Evolutionary conservation across 2,797 vertebrate genomes (phyloP), one percentile per base, ranked within the genome.

Genomic region (Synanceia verrucosa): DNA sequence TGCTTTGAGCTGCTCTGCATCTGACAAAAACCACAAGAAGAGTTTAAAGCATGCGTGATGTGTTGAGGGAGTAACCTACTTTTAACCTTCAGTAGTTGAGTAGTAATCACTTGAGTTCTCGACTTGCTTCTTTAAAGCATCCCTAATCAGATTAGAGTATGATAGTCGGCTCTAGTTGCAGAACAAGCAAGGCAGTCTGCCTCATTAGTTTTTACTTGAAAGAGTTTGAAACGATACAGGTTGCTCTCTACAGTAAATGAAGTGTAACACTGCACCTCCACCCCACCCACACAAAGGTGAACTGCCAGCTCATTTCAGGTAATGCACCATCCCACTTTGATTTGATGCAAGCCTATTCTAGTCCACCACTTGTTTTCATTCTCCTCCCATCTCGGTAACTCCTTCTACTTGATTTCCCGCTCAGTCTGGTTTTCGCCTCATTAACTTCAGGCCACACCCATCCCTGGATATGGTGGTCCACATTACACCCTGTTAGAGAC

Each of bases 391-490:
- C 21, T 71, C 41, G 48, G 63, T 57, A 37, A 41, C 46, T 74
- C 51, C 73, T 68, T 82, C 48, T 61, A 39, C 81, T 84, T 69
- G 62, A 81, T 80, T 85, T 87, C 81, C 70, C 50, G 53, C 84
- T 87, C 69, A 23, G 64, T 76, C 66, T 79, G 65, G 50, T 87
- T 81, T 86, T 79, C 62, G 73, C 81, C 70, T 83, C 88, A 73
- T 89, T 86, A 82, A 64, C 76, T 71, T 62, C 73, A 78, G 73
- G 72, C 78, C 89, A 85, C 88, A 83, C 87, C 89, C 82, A 73
- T 83, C 43, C 28, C 51, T 23, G 29, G 67, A 72, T 80, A 73
- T 74, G 81, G 77, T 65, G 76, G 84, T 75, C 91, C 84, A 86
- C 62, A 79, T 90, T 89, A 86, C 85, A 76, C 76, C 64, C 53